Conservation (phyloP, 2,113 vertebrate genomes). For the Melanotaenia duboulayi region DNA sequence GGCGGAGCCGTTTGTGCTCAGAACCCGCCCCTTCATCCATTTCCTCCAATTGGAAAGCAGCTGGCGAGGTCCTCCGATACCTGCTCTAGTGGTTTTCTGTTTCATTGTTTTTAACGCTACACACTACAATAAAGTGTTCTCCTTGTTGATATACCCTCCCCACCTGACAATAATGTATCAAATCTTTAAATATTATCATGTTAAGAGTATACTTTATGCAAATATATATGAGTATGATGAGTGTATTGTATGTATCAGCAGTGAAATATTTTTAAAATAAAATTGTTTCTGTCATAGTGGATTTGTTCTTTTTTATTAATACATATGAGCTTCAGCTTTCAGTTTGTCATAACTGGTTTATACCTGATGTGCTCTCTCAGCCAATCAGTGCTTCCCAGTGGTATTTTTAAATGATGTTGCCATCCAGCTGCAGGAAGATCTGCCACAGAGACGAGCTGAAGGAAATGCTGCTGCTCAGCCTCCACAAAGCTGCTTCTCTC, state of each 20-base stretch:
- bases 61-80: slow-evolving; percentile 43
- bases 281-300: slow-evolving; percentile 86
- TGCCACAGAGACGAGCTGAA: background rate
- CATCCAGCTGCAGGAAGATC: slow-evolving; percentile 32
- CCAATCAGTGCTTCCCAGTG: slow-evolving; percentile 51
- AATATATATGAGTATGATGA: slow-evolving; percentile 94
- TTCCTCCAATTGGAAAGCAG: slow-evolving; percentile 47
- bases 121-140: slow-evolving; percentile 83
- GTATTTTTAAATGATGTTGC: slow-evolving; percentile 57
- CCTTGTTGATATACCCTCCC: slow-evolving; percentile 89
- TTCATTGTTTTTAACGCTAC: slow-evolving; percentile 92
- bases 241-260: slow-evolving; percentile 98
- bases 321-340: background rate
- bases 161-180: slow-evolving; percentile 92
- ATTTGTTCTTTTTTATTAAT: background rate
- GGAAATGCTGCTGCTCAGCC: background rate
- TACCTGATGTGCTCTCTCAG: background rate
- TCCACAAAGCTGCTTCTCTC: background rate
- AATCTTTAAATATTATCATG: slow-evolving; percentile 97
- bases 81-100: slow-evolving; percentile 83
- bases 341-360: background rate
- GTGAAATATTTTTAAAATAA: slow-evolving; percentile 99
- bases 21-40: background rate
- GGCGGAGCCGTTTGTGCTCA: background rate
- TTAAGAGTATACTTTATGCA: slow-evolving; percentile 97